Base-by-base conservation (phyloP, 2,113 vertebrate genomes). In the Poeciliopsis prolifica region DNA sequence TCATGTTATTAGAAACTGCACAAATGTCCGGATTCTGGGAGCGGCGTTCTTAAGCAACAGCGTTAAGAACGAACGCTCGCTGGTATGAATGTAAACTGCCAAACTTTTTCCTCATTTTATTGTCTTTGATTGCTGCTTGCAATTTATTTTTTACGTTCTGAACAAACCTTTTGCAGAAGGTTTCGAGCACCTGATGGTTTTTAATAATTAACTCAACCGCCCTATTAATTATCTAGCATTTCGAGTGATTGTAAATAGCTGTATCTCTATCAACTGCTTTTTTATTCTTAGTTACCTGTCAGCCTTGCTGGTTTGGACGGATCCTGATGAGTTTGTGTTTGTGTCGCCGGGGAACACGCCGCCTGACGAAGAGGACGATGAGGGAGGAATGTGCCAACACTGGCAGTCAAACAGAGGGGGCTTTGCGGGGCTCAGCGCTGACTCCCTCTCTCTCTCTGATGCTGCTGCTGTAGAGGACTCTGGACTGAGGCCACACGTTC, bases 371-470 rank as follows among this genome's bases (percentile, higher is more conserved):
- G 89, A 90, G 84, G 82, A 80, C 80, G 90, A 84, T 31, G 75
- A 84, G 88, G 85, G 83, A 81, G 77, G 85, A 92, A 91, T 88
- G 86, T 88, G 91, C 76, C 89, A 89, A 58, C 81, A 77, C 74
- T 86, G 86, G 81, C 82, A 87, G 85, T 88, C 79, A 68, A 80
- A 37, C 74, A 10, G 30, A 33, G 67, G 51, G 40, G 40, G 68
- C 31, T 48, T 48, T 19, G 44, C 5, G 17, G 29, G 28, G 76
- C 3, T 65, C 68, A 83, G 75, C 78, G 82, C 79, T 90, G 90
- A 92, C 91, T 91, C 90, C 87, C 89, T 82, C 89, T 89, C 89
- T 91, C 88, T 91, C 89, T 90, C 86, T 82, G 72, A 80, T 76
- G 83, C 74, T 75, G 75, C 79, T 30, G 82, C 74, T 26, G 54